Conservation (phyloP, 2,113 vertebrate species). For the Hiodon tergisus region DNA sequence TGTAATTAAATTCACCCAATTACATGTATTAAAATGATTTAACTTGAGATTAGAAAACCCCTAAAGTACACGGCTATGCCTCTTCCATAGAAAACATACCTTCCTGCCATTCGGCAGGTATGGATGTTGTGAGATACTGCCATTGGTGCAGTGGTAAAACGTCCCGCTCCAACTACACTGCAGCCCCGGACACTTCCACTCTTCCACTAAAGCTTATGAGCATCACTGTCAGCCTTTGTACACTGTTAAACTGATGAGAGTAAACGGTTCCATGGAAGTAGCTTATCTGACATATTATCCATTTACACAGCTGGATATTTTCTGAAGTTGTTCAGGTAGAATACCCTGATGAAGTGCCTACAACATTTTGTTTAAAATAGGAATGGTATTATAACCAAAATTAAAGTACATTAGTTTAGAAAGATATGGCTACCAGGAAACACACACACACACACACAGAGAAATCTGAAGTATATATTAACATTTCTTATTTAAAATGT, state of each 20-base stretch:
- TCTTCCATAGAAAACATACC: too few species aligned
- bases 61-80: too few species aligned
- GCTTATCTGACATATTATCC: neutral
- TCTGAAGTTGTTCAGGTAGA: neutral
- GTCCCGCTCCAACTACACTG: too few species aligned
- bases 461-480: conserved; percentile 52
- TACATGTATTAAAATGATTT: too few species aligned
- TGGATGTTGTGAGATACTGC: too few species aligned
- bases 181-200: too few species aligned
- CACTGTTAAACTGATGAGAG: neutral
- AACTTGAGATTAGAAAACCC: too few species aligned
- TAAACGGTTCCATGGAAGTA: neutral
- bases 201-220: too few species aligned
- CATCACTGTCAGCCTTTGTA: neutral
- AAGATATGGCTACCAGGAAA: conserved; percentile 27
- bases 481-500: conserved; percentile 58
- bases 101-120: too few species aligned
- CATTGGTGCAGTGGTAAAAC: too few species aligned
- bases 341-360: neutral
- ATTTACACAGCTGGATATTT: neutral
- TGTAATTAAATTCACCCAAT: neutral
- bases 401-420: conserved; percentile 28
- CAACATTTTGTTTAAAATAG: too few species aligned
- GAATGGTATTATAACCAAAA: neutral
- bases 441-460: conserved; percentile 24